Conservation (phyloP, 2,113 vertebrate species). For the Ceuthmochares aereus region DNA sequence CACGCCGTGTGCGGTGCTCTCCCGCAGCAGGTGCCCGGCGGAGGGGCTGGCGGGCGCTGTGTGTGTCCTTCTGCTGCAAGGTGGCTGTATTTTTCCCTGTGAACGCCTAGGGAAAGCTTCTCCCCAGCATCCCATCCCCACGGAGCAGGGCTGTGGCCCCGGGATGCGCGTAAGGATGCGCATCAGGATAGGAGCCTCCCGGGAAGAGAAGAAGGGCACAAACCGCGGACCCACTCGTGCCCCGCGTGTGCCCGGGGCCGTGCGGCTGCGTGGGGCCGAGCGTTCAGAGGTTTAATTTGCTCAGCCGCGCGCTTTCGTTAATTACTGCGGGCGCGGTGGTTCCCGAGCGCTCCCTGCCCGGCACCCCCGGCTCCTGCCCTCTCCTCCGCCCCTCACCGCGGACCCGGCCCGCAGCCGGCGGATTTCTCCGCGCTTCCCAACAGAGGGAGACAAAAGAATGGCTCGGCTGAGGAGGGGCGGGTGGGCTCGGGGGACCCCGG, state of each 20-base stretch:
- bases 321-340: neutral
- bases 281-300: too few species aligned
- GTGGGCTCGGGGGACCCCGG: neutral
- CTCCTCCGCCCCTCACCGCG: neutral
- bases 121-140: neutral
- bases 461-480: neutral
- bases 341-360: neutral
- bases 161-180: too few species aligned
- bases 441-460: neutral
- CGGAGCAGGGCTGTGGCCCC: neutral
- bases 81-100: neutral
- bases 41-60: neutral
- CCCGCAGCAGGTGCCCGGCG: neutral
- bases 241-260: neutral
- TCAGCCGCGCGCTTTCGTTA: neutral
- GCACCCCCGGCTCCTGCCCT: neutral
- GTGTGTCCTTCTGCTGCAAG: neutral
- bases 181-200: neutral
- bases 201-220: neutral
- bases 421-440: neutral
- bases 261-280: too few species aligned
- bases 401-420: neutral
- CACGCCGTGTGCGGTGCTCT: neutral
- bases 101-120: neutral
- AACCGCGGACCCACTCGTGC: neutral